Base-by-base conservation (phyloP, 2,888 invertebrate genomes). In the Hyles lineata region DNA sequence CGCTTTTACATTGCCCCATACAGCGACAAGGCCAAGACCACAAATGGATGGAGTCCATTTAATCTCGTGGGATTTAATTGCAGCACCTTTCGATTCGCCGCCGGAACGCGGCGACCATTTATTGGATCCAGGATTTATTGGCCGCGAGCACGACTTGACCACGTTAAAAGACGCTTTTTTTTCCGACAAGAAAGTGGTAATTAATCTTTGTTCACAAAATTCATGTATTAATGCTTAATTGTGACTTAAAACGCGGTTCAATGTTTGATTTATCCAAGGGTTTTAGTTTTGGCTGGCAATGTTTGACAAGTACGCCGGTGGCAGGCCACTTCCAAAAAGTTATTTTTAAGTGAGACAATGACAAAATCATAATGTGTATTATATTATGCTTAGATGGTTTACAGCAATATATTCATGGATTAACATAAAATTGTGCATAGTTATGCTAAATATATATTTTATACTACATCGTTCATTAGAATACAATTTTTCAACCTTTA, bases 51-150 rank as follows among this genome's bases (percentile, higher is more conserved):
- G 87, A 87, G 86, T 89, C 89, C 90, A 91, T 93, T 93, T 92
- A 92, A 93, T 93, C 92, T 88, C 87, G 81, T 84, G 87, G 89
- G 89, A 88, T 91, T 90, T 93, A 92, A 93, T 93, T 93, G 92
- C 90, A 87, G 86, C 90, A 90, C 90, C 92, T 91, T 89, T 87
- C 86, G 88, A 87, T 87, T 87, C 87, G 84, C 85, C 86, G 82
- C 84, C 84, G 85, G 85, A 79, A 75, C 80, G 78, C 80, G 77
- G 83, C 77, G 81, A 82, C 87, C 91, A 87, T 92, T 92, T 92
- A 90, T 91, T 90, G 91, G 87, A 81, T 76, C 73, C 75, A 83
- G 89, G 91, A 92, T 92, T 92, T 92, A 93, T 92, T 78, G 86
- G 75, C 78, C 79, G 79, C 81, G 75, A 73, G 74, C 80, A 79